phyloP scores from a whole-genome alignment of 2,797 vertebrate species.

The Lithobates pipiens region DNA sequence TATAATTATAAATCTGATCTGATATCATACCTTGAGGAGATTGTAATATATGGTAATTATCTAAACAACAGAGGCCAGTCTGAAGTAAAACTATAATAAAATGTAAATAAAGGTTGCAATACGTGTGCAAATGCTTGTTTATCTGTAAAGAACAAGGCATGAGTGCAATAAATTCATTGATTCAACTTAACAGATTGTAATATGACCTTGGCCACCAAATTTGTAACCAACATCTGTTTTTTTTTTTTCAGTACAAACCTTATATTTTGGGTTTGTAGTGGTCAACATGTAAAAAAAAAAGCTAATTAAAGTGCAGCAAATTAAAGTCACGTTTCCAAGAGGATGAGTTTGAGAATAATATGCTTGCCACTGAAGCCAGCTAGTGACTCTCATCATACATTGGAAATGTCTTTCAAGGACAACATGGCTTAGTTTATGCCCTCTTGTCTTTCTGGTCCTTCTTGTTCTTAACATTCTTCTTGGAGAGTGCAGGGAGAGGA shows the following conservation, averaged over 20 bases:
- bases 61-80: slow-evolving; percentile 68
- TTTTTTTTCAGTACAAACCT: slow-evolving; percentile 62
- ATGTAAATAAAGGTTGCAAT: slow-evolving; percentile 41
- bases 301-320: slow-evolving; percentile 70
- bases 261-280: slow-evolving; percentile 65
- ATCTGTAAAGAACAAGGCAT: slow-evolving; percentile 49
- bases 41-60: slow-evolving; percentile 41
- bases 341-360: slow-evolving; percentile 39
- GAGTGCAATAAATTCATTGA: slow-evolving; percentile 54
- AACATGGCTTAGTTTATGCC: slow-evolving; percentile 65
- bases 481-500: slow-evolving; percentile 66
- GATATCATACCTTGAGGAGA: too few relatives aligned
- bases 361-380: slow-evolving; percentile 52
- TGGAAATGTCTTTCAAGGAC: slow-evolving; percentile 61
- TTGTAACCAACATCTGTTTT: background rate
- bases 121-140: slow-evolving; percentile 54
- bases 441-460: slow-evolving; percentile 73
- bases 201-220: background rate
- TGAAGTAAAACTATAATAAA: slow-evolving; percentile 65
- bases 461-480: slow-evolving; percentile 73
- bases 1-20: too few relatives aligned
- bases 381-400: slow-evolving; percentile 30
- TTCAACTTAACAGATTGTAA: slow-evolving; percentile 29
- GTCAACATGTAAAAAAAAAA: slow-evolving; percentile 62
- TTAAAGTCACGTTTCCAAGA: slow-evolving; percentile 63